A percentile compares a stretch with the other conserved stretches of the same genome.
These are phyloP conservation scores for Dastarcus helophoroides DNA, from an alignment of 2,888 invertebrate genomes.

Conservation along the genomic window DNA sequence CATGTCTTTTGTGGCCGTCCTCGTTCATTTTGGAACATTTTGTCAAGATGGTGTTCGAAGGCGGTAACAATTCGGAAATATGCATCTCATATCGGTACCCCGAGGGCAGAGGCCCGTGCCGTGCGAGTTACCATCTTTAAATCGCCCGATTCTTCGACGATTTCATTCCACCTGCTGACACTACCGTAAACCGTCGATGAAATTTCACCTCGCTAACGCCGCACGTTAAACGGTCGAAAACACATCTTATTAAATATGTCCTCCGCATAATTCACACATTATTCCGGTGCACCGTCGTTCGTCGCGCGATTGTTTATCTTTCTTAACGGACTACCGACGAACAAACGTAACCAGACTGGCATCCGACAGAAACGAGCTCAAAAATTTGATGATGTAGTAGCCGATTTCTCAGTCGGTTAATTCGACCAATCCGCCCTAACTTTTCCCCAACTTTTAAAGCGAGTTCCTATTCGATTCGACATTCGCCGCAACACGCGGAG, in stretches of 20 bases:
- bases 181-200: slow-evolving; percentile 6
- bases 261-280: slow-evolving; percentile 20
- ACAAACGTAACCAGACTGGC: slow-evolving; percentile 16
- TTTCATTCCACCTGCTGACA: slow-evolving; percentile 35
- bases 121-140: slow-evolving; percentile 37
- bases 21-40: slow-evolving; percentile 57
- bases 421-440: slow-evolving; percentile 29
- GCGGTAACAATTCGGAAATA: slow-evolving; percentile 42
- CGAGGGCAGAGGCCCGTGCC: slow-evolving; percentile 36
- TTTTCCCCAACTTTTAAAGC: slow-evolving; percentile 1
- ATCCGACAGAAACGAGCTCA: slow-evolving; percentile 24
- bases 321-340: slow-evolving; percentile 21
- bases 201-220: slow-evolving; percentile 24
- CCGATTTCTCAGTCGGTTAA: slow-evolving; percentile 30
- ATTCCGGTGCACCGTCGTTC: slow-evolving; percentile 14
- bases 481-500: neutral
- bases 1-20: slow-evolving; percentile 60
- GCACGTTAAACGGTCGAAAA: slow-evolving; percentile 18
- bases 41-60: slow-evolving; percentile 56
- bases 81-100: slow-evolving; percentile 53
- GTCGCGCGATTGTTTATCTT: slow-evolving; percentile 16
- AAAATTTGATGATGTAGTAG: slow-evolving; percentile 36
- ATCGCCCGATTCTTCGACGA: slow-evolving; percentile 33
- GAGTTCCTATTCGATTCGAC: too few relatives aligned
- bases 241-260: slow-evolving; percentile 17